Evolutionary conservation across 2,113 vertebrate species (phyloP).

Genomic region (Cnemophilus loriae): DNA sequence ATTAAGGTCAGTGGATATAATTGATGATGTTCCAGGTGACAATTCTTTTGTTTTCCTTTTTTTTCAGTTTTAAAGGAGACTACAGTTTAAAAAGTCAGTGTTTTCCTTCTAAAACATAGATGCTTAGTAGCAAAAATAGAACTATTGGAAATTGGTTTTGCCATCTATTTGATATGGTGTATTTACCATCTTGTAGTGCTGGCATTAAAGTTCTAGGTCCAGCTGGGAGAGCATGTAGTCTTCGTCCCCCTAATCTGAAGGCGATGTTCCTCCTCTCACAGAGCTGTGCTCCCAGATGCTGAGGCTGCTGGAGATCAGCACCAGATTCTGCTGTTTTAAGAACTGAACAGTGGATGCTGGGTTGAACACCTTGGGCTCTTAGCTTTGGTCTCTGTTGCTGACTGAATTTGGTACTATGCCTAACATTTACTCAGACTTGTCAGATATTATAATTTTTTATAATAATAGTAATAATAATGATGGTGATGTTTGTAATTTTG

Average conservation of each 20-base stretch:
- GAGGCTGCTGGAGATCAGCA: neutral
- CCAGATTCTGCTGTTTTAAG: neutral
- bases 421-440: neutral
- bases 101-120: neutral
- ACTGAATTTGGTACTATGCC: slow-evolving; percentile 16
- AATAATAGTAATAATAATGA: neutral
- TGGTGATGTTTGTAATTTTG: neutral
- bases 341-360: neutral
- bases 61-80: neutral
- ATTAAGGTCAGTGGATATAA: neutral
- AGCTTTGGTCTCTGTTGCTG: neutral
- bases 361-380: neutral
- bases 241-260: neutral
- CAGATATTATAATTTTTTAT: neutral
- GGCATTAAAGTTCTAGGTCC: neutral
- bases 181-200: neutral
- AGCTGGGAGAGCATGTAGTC: neutral
- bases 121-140: neutral
- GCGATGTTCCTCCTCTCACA: neutral
- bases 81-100: neutral
- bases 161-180: rapidly evolving
- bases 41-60: neutral
- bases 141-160: neutral
- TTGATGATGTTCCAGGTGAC: neutral
- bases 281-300: neutral